These are phyloP conservation scores for Cheilosia vulpina DNA, from an alignment of 2,888 invertebrate genomes.

Conservation along the genomic window DNA sequence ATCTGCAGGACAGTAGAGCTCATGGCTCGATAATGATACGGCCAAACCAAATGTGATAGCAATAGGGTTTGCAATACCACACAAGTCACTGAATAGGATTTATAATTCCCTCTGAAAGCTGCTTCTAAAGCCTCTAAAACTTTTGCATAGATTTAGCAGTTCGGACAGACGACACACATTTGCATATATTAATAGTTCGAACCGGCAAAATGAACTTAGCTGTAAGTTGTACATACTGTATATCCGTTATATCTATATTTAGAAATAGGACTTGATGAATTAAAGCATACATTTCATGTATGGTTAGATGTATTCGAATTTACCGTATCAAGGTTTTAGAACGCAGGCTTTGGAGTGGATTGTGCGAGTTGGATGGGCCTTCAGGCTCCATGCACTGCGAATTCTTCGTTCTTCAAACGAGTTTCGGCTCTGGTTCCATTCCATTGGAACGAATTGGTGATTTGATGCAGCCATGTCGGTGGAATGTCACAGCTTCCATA, in stretches of 20 bases:
- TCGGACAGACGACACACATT: not conserved
- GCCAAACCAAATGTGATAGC: slow-evolving; percentile 76
- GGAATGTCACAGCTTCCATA: too few relatives aligned
- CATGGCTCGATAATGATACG: slow-evolving; percentile 67
- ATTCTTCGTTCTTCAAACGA: too few relatives aligned
- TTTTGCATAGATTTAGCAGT: not conserved
- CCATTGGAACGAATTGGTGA: too few relatives aligned
- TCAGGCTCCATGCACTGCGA: too few relatives aligned
- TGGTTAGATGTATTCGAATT: not conserved
- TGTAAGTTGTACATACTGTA: slow-evolving; percentile 16
- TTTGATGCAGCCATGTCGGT: too few relatives aligned
- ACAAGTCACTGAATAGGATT: not conserved
- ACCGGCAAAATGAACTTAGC: not conserved
- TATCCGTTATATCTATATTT: slow-evolving; percentile 13
- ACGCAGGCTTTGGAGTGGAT: not conserved
- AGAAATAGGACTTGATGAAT: slow-evolving; percentile 11
- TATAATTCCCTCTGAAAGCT: not conserved
- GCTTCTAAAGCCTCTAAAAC: not conserved
- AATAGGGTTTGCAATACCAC: slow-evolving; percentile 2
- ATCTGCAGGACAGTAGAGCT: slow-evolving; percentile 45
- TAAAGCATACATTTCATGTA: slow-evolving; percentile 20
- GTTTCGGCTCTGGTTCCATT: too few relatives aligned
- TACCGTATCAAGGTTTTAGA: not conserved
- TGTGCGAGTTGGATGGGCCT: not conserved
- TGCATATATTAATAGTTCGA: not conserved